phyloP scores from a whole-genome alignment of 2,797 vertebrate genomes.

The Cuniculus paca region DNA sequence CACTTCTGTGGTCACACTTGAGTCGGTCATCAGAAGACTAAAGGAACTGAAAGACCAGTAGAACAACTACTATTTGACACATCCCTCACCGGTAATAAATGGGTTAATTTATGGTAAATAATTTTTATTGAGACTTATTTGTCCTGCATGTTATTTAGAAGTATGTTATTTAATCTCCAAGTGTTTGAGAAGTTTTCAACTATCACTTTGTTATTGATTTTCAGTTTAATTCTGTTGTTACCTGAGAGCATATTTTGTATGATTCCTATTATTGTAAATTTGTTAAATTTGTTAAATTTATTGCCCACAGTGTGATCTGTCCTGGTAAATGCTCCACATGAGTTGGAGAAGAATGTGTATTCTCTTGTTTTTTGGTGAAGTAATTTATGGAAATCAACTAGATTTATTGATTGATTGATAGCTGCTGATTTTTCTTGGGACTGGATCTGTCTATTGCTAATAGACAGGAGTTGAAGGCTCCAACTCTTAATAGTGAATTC shows the following conservation, averaged over 20 bases:
- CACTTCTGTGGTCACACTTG: not conserved
- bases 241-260: not conserved
- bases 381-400: not conserved
- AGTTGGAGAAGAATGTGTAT: not conserved
- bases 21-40: not conserved
- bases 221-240: not conserved
- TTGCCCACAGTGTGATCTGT: not conserved
- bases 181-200: not conserved
- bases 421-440: not conserved
- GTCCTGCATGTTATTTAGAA: not conserved
- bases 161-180: not conserved
- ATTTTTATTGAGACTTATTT: not conserved
- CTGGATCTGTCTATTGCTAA: not conserved
- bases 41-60: not conserved
- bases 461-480: not conserved
- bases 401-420: not conserved
- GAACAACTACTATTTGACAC: not conserved
- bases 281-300: not conserved
- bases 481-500: not conserved
- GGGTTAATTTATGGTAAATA: not conserved
- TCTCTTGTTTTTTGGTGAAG: not conserved
- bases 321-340: not conserved
- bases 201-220: not conserved
- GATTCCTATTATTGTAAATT: not conserved
- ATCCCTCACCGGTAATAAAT: not conserved